phyloP scores from a whole-genome alignment of 2,888 invertebrate species.

The Dusona sp. region DNA sequence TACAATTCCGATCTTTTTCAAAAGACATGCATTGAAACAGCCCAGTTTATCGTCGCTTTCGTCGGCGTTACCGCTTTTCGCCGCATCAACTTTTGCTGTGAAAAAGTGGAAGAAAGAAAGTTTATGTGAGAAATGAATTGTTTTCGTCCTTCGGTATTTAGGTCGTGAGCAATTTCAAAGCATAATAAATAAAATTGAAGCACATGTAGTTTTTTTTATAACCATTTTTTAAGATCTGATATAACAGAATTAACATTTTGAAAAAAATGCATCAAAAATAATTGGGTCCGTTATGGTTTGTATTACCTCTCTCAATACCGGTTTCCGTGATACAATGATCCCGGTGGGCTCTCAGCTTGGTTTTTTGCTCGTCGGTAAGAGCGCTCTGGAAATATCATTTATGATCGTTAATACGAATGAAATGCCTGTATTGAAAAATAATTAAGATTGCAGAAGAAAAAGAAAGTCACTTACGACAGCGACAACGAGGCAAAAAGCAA shows the following conservation, averaged over 20 bases:
- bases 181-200: background rate
- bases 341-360: conserved; percentile 73
- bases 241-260: background rate
- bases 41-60: conserved; percentile 74
- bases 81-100: conserved; percentile 75
- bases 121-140: background rate
- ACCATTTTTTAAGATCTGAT: background rate
- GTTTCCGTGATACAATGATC: conserved; percentile 75
- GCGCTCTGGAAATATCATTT: conserved; percentile 55
- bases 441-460: background rate
- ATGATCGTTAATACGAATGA: background rate
- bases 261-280: background rate
- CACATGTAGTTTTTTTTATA: background rate
- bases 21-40: conserved; percentile 78
- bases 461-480: conserved; percentile 70
- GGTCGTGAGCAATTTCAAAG: background rate
- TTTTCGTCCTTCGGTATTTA: no score
- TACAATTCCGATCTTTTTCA: conserved; percentile 80
- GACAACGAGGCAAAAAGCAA: conserved; percentile 71
- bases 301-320: conserved; percentile 75
- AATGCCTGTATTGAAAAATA: background rate
- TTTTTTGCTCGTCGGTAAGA: conserved; percentile 62
- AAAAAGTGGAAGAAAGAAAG: background rate
- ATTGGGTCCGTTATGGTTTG: background rate
- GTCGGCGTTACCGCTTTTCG: conserved; percentile 70